phyloP scores from a whole-genome alignment of 1,140 invertebrate genomes.

The Ladona fulva region DNA sequence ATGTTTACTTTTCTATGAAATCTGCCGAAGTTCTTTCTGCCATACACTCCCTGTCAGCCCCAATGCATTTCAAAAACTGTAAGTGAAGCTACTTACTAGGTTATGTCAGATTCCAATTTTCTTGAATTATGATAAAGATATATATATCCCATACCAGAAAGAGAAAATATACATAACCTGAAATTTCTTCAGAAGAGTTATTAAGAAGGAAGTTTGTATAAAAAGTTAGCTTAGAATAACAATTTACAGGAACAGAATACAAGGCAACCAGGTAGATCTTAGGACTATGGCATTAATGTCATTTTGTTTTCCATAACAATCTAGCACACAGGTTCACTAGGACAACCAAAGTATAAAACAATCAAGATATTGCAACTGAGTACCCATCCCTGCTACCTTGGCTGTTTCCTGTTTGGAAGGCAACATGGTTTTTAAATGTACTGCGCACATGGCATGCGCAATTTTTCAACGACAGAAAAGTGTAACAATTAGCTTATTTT shows the following conservation, averaged over 20 bases:
- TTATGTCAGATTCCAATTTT: not conserved
- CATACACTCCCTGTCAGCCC: not conserved
- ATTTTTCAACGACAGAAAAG: not conserved
- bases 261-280: not conserved
- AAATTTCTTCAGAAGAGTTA: not conserved
- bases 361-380: not conserved
- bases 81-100: not conserved
- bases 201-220: not conserved
- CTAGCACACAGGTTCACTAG: not conserved
- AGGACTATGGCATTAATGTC: not conserved
- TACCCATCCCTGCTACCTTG: not conserved
- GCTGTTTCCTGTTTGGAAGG: not conserved
- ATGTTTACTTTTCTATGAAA: not conserved
- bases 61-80: not conserved
- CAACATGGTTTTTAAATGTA: not conserved
- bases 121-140: not conserved
- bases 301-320: not conserved
- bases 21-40: not conserved
- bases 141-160: not conserved
- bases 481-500: not conserved
- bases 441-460: not conserved
- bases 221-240: constrained; percentile 8
- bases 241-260: not conserved
- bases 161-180: constrained; percentile 6
- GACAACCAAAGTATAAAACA: not conserved